Evolutionary conservation across 2,888 invertebrate species (phyloP), one percentile per base, ranked within the genome.

Genomic region (Hermaeophaga mercurialis): DNA sequence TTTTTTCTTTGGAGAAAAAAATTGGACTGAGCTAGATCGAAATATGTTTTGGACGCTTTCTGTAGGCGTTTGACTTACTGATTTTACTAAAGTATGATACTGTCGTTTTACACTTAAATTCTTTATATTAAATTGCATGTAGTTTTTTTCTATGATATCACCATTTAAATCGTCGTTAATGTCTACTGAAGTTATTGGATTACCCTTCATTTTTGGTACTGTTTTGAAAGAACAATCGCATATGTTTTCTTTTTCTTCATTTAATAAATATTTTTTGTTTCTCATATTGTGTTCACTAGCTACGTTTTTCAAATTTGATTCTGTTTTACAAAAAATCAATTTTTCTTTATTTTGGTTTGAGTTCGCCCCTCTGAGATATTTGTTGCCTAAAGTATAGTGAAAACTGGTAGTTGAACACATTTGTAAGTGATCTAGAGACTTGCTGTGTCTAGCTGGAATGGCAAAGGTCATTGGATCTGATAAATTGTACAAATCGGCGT

Each of bases 351-450:
- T 45, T 19, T 55, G 44, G 24, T 43, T 36, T 8, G 11, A 15
- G 5, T 28, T 39, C 6, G 22, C 26, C 38, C 22, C 14, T 60
- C 61, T 28, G 44, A 61, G 61, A 18, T 59, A 52, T 12, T 59
- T 41, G 48, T 70, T 68, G 45, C 63, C 66, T 61, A 71, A 61
- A n/a, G 71, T 70, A 59, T 66, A 66, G 52, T 72, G 69, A 49
- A 69, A 66, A 58, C 61, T 65, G 52, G 64, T 68, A 53, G 62
- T 63, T 48, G 69, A 66, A 59, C 66, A 62, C 54, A 86, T 80
- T 66, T 88, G 85, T 41, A 91, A 76, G 66, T 91, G 90, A 75
- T 92, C 92, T 62, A 92, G 76, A 1, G 91, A 91, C 73, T 90
- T 91, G 74, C 91, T 91, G 70, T 92, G 91, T 53, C 90, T 80